Evolutionary conservation across 2,797 vertebrate genomes (phyloP).

Genomic region (Natrix natrix): DNA sequence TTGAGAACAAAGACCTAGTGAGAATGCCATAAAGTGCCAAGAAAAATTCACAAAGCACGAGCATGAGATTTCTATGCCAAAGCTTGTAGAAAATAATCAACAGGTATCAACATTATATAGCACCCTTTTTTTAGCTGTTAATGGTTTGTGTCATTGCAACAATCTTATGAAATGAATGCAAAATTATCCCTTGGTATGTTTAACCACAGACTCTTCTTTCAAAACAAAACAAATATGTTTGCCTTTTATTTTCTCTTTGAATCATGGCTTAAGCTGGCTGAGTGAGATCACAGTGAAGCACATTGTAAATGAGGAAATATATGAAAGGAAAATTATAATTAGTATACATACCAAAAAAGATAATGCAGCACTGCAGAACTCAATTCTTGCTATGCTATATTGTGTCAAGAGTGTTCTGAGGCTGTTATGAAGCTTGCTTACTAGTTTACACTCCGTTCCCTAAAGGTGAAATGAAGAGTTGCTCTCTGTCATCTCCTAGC

Average conservation of each 20-base stretch:
- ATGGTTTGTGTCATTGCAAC: slow-evolving; percentile 16
- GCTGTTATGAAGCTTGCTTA: not conserved
- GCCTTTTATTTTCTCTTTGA: slow-evolving; percentile 43
- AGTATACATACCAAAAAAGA: slow-evolving; percentile 33
- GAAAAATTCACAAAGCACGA: slow-evolving; percentile 12
- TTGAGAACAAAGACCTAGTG: slow-evolving; percentile 10
- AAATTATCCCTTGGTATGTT: slow-evolving; percentile 28
- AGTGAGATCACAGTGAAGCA: slow-evolving; percentile 39
- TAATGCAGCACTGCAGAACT: not conserved
- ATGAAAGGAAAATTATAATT: slow-evolving; percentile 39
- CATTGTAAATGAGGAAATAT: slow-evolving; percentile 44
- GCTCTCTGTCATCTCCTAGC: not conserved
- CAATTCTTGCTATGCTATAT: not conserved
- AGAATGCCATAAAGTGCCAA: slow-evolving; percentile 24
- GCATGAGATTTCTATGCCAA: slow-evolving; percentile 10
- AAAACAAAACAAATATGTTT: slow-evolving; percentile 42
- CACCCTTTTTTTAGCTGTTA: slow-evolving; percentile 7
- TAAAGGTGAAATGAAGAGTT: not conserved
- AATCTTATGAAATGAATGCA: slow-evolving; percentile 43
- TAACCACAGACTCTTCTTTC: slow-evolving; percentile 32
- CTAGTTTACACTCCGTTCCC: not conserved
- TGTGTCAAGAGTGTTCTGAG: not conserved
- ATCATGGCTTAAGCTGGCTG: slow-evolving; percentile 20
- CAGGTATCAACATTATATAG: not conserved
- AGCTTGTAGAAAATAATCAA: slow-evolving; percentile 4